Evolutionary conservation across 1,140 invertebrate genomes (phyloP).

Genomic region (Drosophila micromelanica): DNA sequence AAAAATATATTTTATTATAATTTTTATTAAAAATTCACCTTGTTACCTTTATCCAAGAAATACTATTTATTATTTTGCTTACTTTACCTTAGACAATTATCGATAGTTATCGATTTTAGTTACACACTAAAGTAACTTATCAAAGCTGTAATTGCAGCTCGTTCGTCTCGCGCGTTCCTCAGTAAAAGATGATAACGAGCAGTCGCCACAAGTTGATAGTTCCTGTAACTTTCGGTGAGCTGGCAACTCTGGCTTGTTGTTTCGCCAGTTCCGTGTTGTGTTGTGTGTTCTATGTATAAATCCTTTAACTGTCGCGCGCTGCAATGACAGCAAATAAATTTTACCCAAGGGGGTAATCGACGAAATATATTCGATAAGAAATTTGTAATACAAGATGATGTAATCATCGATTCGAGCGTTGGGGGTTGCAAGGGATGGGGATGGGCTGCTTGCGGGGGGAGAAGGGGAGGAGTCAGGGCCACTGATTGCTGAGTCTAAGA

Average conservation of each 20-base stretch:
- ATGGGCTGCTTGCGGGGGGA: too few relatives aligned
- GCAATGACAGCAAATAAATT: slow-evolving; percentile 84
- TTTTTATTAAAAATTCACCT: too few relatives aligned
- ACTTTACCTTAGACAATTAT: too few relatives aligned
- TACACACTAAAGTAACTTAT: too few relatives aligned
- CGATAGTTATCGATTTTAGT: too few relatives aligned
- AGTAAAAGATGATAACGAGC: background rate
- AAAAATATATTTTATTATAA: too few relatives aligned
- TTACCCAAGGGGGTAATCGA: slow-evolving; percentile 84
- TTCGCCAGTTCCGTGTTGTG: slow-evolving; percentile 28
- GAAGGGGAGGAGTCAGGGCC: slow-evolving; percentile 36
- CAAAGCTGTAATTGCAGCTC: too few relatives aligned
- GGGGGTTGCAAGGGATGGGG: slow-evolving; percentile 1
- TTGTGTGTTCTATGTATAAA: slow-evolving; percentile 70
- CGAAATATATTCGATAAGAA: slow-evolving; percentile 83
- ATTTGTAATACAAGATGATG: slow-evolving; percentile 82
- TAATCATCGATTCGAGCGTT: slow-evolving; percentile 70
- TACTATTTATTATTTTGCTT: too few relatives aligned
- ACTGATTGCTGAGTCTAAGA: slow-evolving; percentile 59
- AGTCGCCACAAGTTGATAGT: background rate
- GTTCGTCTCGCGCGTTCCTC: too few relatives aligned
- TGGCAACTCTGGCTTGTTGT: slow-evolving; percentile 25
- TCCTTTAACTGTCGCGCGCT: slow-evolving; percentile 81
- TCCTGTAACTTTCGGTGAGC: slow-evolving; percentile 1
- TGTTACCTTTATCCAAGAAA: too few relatives aligned